phyloP scores from a whole-genome alignment of 2,888 invertebrate genomes.

The Caenorhabditis uteleia region DNA sequence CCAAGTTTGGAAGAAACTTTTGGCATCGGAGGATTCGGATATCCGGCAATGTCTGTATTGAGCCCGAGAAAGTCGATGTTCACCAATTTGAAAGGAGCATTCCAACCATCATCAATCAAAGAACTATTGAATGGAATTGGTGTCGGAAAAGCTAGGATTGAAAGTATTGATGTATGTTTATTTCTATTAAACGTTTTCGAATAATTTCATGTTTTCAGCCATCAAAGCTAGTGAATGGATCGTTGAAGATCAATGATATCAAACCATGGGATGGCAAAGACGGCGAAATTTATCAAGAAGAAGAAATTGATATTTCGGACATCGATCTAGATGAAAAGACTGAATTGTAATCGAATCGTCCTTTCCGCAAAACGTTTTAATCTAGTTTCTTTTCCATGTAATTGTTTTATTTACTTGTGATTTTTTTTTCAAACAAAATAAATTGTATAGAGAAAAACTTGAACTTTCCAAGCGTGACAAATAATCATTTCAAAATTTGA shows the following conservation, averaged over 20 bases:
- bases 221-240: too few species aligned
- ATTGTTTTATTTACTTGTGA: too few species aligned
- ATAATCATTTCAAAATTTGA: too few species aligned
- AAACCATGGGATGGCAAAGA: conserved; percentile 73
- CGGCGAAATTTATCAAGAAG: conserved; percentile 70
- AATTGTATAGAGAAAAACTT: too few species aligned
- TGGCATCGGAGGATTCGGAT: conserved; percentile 96
- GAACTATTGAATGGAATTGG: conserved; percentile 24
- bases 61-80: conserved; percentile 96
- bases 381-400: background rate
- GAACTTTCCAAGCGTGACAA: too few species aligned
- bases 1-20: conserved; percentile 83
- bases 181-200: conserved; percentile 67
- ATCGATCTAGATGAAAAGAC: conserved; percentile 59
- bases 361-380: conserved; percentile 64
- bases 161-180: conserved; percentile 80
- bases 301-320: conserved; percentile 72
- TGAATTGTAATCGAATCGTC: background rate
- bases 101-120: conserved; percentile 11
- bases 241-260: conserved; percentile 69
- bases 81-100: conserved; percentile 48
- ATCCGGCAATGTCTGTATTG: conserved; percentile 96
- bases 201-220: conserved; percentile 79
- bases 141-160: conserved; percentile 71
- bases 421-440: too few species aligned